Evolutionary conservation across 37 sponge, comb jelly and placozoan species (phyloP), one percentile per base, ranked within the genome.

Genomic region (Aphrocallistes beatrix): DNA sequence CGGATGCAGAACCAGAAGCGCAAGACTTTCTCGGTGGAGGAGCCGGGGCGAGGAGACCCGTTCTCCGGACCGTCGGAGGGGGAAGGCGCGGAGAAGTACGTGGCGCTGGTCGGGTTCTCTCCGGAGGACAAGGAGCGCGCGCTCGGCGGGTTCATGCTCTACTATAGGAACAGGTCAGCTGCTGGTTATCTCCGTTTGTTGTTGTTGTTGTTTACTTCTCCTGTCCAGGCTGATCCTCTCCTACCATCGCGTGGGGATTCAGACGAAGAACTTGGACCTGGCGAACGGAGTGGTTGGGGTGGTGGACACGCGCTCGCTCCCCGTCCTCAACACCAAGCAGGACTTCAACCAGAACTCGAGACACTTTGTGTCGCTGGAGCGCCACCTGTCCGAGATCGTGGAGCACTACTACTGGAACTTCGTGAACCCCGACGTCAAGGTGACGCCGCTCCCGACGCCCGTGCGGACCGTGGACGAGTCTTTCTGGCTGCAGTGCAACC

Each of bases 341-440:
- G 75, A 60, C 75, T 60, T 60, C 75, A 60, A 60, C 21, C 75
- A 60, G 75, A 60, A 60, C 34, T 60, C 75, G 6, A 21, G n/a
- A 13, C 75, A 60, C 75, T 60, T 60, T 13, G 75, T 60, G 17
- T 25, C 75, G 10, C 34, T 60, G 3, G 75, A 60, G 75, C 10
- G 75, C 10, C 75, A 60, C 34, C 75, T 60, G 34, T 19, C 75
- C 34, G 75, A 60, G n/a, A 60, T 60, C 10, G 75, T 60, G 75
- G 75, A 60, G 75, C 75, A 60, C 75, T 60, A 60, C 34, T 60
- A 60, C n/a, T 60, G 75, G 75, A 60, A 60, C 34, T 60, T 60
- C n/a, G 75, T 60, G 10, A 60, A 60, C n/a, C 75, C 75, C 3
- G 75, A 60, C 75, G 75, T 60, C 3, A 60, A 60, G 34, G 75